Conservation (phyloP, 2,888 invertebrate species). For the Euclidia mi region DNA sequence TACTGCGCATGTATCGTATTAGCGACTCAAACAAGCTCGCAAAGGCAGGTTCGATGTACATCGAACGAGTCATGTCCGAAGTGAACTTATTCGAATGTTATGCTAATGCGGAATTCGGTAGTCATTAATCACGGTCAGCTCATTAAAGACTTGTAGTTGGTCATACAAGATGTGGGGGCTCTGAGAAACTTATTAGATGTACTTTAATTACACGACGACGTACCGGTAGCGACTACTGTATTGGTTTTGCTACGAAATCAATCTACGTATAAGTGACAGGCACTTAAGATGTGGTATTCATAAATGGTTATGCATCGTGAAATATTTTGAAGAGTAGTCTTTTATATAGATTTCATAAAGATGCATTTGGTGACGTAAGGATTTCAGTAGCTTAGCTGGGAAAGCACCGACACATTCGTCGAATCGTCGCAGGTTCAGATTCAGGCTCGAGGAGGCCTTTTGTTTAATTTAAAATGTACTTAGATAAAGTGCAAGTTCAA, state of each 20-base stretch:
- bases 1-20: too few species aligned
- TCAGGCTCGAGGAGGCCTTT: too few species aligned
- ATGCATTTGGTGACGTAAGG: too few species aligned
- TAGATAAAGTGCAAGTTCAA: too few species aligned
- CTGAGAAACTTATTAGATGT: slow-evolving; percentile 49
- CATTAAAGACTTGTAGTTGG: slow-evolving; percentile 44
- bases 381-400: too few species aligned
- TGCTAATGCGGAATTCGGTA: slow-evolving; percentile 51
- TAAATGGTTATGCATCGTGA: too few species aligned
- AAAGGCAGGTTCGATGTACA: slow-evolving; percentile 24
- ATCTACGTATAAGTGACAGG: slow-evolving; percentile 75
- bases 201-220: slow-evolving; percentile 57
- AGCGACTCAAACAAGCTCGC: slow-evolving; percentile 12
- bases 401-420: too few species aligned
- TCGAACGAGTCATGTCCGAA: slow-evolving; percentile 36
- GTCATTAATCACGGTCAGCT: slow-evolving; percentile 51
- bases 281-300: slow-evolving; percentile 53
- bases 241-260: slow-evolving; percentile 78
- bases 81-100: slow-evolving; percentile 42
- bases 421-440: too few species aligned
- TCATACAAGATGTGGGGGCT: slow-evolving; percentile 32
- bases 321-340: too few species aligned
- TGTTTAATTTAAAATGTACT: too few species aligned
- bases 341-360: too few species aligned
- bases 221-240: slow-evolving; percentile 79